Percentiles rank a stretch among this genome's conserved stretches.
Evolutionary conservation across 2,888 invertebrate species (phyloP).

Genomic region (Leptopilina syphax): DNA sequence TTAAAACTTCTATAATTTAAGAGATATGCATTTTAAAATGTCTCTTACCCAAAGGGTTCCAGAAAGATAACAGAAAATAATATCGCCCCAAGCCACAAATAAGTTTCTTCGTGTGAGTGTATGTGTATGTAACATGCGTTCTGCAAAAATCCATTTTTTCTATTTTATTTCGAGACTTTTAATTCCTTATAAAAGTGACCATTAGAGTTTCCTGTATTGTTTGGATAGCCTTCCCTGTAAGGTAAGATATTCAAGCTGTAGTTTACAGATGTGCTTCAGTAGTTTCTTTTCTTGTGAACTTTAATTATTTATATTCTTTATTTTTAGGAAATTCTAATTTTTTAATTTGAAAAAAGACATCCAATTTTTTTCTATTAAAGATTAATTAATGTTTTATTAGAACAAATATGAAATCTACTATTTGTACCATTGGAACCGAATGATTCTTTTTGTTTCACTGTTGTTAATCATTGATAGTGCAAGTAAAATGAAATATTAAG

Average conservation of each 20-base stretch:
- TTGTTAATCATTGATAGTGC: no score
- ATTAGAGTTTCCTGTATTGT: slow-evolving; percentile 61
- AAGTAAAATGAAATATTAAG: no score
- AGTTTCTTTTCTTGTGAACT: background rate
- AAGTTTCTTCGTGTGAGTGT: slow-evolving; percentile 47
- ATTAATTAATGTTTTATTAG: no score
- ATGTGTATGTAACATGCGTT: slow-evolving; percentile 42
- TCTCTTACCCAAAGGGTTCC: slow-evolving; percentile 52
- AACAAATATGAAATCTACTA: no score
- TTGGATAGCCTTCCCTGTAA: slow-evolving; percentile 63
- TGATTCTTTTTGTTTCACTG: no score
- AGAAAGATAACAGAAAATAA: slow-evolving; percentile 52
- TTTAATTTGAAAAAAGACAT: background rate
- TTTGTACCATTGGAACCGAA: no score
- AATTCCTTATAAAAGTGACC: slow-evolving; percentile 52
- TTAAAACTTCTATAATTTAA: slow-evolving; percentile 9
- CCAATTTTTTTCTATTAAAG: no score
- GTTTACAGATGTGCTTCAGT: slow-evolving; percentile 44
- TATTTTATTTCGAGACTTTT: slow-evolving; percentile 50
- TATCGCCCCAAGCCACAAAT: slow-evolving; percentile 44
- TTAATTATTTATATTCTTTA: background rate
- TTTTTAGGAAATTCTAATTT: background rate
- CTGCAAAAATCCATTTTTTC: slow-evolving; percentile 43
- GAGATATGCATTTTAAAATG: slow-evolving; percentile 28
- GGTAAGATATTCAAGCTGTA: slow-evolving; percentile 61